Evolutionary conservation across 2,797 vertebrate species (phyloP), one percentile per base, ranked within the genome.

Genomic region (Coranthus polyacanthus): DNA sequence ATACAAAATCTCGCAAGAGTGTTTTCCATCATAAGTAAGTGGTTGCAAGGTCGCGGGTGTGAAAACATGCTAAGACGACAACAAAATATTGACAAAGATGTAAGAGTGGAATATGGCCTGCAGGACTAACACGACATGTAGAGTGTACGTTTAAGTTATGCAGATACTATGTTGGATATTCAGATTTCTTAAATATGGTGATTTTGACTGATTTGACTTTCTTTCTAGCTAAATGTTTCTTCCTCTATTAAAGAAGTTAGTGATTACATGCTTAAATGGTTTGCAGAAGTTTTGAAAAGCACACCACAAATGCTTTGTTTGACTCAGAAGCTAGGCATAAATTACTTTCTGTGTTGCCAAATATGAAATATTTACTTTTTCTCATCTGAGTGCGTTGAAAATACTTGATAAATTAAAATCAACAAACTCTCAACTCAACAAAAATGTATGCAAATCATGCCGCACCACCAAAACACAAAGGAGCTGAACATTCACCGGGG

Each of bases 391-490:
- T 68, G 53, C 39, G 53, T 45, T 55, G 39, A 79, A 47, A 83
- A 69, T 52, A 52, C 47, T 55, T 82, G 55, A 60, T 70, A 17
- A 62, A 82, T 72, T 69, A 60, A 79, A 61, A 86, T 76, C 61
- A 77, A 79, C 72, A 80, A 82, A 79, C 42, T 66, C 47, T 22
- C 20, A 6, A 47, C 17, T n/a, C 70, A 84, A 75, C 46, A 68
- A 88, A 75, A 68, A 82, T 16, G 13, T 66, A 85, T 68, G 64
- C 69, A 82, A 84, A 87, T 89, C 37, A 57, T n/a, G 34, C 36
- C 3, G 9, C 50, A 36, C 39, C 58, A 71, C 37, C 47, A 39
- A 68, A 84, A 75, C 65, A 75, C 71, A 2, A 34, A 77, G 54
- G 68, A 56, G 42, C 32, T 61, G 51, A 68, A 69, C 58, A 74